Percentiles rank a stretch among this genome's conserved stretches.
phyloP scores from a whole-genome alignment of 2,888 invertebrate genomes.

The Cabera pusaria region DNA sequence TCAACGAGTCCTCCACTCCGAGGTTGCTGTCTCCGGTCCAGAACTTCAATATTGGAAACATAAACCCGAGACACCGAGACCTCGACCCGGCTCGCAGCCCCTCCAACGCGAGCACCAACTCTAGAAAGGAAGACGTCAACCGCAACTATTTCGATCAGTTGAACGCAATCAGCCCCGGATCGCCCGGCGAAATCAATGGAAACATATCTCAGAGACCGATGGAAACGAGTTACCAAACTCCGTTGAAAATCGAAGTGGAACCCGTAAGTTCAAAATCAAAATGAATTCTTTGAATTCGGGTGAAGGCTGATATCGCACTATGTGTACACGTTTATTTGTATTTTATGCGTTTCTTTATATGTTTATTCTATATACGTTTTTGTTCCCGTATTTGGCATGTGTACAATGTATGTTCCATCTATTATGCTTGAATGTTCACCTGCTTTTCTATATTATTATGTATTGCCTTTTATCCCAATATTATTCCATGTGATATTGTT shows the following conservation, averaged over 20 bases:
- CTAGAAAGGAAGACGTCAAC: slow-evolving; percentile 69
- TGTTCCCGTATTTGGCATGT: slow-evolving; percentile 17
- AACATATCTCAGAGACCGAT: slow-evolving; percentile 56
- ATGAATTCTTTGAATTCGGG: too few species aligned
- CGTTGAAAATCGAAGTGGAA: slow-evolving; percentile 87
- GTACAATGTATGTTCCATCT: slow-evolving; percentile 4
- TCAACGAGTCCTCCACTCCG: slow-evolving; percentile 73
- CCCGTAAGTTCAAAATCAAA: slow-evolving; percentile 80
- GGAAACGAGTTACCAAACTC: slow-evolving; percentile 71
- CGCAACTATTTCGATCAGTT: slow-evolving; percentile 71
- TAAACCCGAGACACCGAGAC: slow-evolving; percentile 76
- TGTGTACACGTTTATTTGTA: slow-evolving; percentile 15
- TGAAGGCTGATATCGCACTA: slow-evolving; percentile 7
- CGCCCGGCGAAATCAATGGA: slow-evolving; percentile 65
- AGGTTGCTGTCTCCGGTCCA: slow-evolving; percentile 70
- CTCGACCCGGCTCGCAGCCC: slow-evolving; percentile 55
- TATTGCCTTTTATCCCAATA: slow-evolving; percentile 8
- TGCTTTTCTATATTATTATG: slow-evolving; percentile 8
- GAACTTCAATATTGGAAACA: slow-evolving; percentile 79
- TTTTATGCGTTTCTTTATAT: slow-evolving; percentile 9
- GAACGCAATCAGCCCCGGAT: slow-evolving; percentile 63
- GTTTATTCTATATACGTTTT: slow-evolving; percentile 10
- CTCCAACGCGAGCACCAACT: slow-evolving; percentile 59
- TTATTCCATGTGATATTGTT: slow-evolving; percentile 1
- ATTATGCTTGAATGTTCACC: slow-evolving; percentile 14